These are phyloP conservation scores for Dromaius novaehollandiae DNA, from an alignment of 2,113 vertebrate genomes.

Conservation along the genomic window DNA sequence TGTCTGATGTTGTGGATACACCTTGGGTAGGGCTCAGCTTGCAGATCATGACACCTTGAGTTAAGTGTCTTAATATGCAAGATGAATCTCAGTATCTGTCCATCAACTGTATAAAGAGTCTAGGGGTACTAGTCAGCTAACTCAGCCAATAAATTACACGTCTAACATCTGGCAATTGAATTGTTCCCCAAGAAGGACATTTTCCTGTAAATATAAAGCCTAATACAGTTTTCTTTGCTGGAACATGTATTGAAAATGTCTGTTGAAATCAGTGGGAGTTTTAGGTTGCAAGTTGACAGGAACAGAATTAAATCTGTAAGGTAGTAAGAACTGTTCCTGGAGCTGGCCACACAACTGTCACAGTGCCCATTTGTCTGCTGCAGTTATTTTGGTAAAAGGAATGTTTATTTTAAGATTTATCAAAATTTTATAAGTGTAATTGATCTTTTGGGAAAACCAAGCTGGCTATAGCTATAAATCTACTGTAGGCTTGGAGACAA, in stretches of 20 bases:
- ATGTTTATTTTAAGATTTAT: not conserved
- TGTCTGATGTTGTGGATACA: rapidly evolving
- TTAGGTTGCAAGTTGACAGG: not conserved
- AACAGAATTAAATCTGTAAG: not conserved
- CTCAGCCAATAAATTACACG: not conserved
- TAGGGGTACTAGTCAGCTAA: not conserved
- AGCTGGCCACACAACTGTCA: not conserved
- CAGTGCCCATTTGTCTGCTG: rapidly evolving
- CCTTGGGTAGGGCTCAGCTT: not conserved
- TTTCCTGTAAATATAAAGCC: not conserved
- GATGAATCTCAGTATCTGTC: not conserved
- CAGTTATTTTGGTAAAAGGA: not conserved
- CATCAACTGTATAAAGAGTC: not conserved
- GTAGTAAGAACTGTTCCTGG: not conserved
- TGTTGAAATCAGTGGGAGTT: not conserved
- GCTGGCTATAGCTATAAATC: not conserved
- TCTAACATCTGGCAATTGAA: not conserved
- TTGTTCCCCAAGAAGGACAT: not conserved
- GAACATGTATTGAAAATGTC: rapidly evolving
- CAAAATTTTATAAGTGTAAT: not conserved
- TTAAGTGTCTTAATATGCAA: not conserved
- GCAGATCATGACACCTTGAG: not conserved
- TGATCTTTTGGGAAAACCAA: not conserved
- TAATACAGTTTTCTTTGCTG: not conserved
- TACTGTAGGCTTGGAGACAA: not conserved